A percentile compares a stretch with the other conserved stretches of the same genome.
Evolutionary conservation across 2,797 vertebrate genomes (phyloP).

Genomic region (Anguilla pacifica): DNA sequence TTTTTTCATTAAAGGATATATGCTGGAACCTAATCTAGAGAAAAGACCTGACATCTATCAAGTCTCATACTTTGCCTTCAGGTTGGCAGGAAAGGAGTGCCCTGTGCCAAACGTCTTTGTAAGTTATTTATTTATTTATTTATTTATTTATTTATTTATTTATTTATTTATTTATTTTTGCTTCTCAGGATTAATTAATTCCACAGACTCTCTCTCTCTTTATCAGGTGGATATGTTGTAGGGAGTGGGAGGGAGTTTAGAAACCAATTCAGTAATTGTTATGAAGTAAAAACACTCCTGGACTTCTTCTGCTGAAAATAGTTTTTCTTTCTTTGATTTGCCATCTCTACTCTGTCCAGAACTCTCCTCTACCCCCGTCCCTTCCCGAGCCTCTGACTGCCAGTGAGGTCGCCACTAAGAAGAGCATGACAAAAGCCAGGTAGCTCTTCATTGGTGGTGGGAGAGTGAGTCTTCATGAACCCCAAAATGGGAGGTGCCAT

Average conservation of each 20-base stretch:
- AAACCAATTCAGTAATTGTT: neutral
- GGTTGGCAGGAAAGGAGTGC: slow-evolving; percentile 89
- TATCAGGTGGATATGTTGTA: neutral
- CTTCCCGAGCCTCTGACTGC: slow-evolving; percentile 95
- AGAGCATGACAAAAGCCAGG: slow-evolving; percentile 96
- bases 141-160: slow-evolving; percentile 23
- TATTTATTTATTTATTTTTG: neutral
- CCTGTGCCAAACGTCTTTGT: slow-evolving; percentile 93
- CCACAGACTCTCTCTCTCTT: neutral
- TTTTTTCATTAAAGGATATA: slow-evolving; percentile 79
- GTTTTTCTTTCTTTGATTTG: neutral
- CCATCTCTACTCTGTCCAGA: slow-evolving; percentile 66
- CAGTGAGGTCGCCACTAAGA: slow-evolving; percentile 92
- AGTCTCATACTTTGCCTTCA: slow-evolving; percentile 94
- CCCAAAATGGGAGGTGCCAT: neutral
- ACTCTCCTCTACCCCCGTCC: slow-evolving; percentile 82
- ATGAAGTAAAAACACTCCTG: neutral
- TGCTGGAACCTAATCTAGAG: slow-evolving; percentile 96
- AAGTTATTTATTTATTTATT: slow-evolving; percentile 59
- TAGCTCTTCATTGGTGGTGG: slow-evolving; percentile 50
- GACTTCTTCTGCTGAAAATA: neutral
- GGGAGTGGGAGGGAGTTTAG: neutral
- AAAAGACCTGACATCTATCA: slow-evolving; percentile 96
- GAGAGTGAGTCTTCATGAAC: neutral
- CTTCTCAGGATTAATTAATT: neutral